Base-by-base conservation (phyloP, 2,888 invertebrate genomes). In the Leptogaster cylindrica region DNA sequence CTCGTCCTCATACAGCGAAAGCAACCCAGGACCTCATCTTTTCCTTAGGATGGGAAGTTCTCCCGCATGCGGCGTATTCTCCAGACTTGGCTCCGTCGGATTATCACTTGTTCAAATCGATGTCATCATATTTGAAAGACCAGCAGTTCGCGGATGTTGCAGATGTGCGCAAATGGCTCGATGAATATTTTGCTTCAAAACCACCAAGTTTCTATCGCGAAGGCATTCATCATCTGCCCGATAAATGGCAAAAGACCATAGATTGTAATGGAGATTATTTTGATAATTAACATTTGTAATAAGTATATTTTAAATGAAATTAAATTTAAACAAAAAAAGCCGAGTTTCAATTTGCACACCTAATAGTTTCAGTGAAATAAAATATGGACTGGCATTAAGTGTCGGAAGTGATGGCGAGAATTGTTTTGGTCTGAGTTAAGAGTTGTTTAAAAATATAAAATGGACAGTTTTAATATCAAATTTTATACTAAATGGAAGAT, bases 21-120 rank as follows among this genome's bases (percentile, higher is more conserved):
- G 2, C 1, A 23, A 23, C 23, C 48, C 20, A 48, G 48, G 8
- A 48, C 20, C 46, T 46, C 18, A 46, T 46, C 46, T 46, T 46
- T 18, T 46, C 46, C 46, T 46, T 7, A 46, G 18, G 46, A 14
- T 46, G 46, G 46, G n/a, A 14, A 28, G 31, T 50, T 50, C 2
- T 27, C 50, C 27, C 25, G 23, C 27, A 50, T 50, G 50, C 27
- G 50, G 50, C 50, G 25, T 27, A 50, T 50, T 50, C 50, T 50
- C 27, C 50, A 50, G 50, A 27, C 27, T 50, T 50, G 50, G 25
- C 50, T 50, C 50, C 50, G 25, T 50, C 50, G 6, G 27, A 50
- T 50, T 50, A 50, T 14, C 25, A 50, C 27, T 27, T 50, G 27
- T 50, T 50, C 46, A 46, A 23, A 46, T 46, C 20, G 46, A 46